These are phyloP conservation scores for Mayetiola destructor DNA, from an alignment of 2,888 invertebrate genomes.

Conservation along the genomic window DNA sequence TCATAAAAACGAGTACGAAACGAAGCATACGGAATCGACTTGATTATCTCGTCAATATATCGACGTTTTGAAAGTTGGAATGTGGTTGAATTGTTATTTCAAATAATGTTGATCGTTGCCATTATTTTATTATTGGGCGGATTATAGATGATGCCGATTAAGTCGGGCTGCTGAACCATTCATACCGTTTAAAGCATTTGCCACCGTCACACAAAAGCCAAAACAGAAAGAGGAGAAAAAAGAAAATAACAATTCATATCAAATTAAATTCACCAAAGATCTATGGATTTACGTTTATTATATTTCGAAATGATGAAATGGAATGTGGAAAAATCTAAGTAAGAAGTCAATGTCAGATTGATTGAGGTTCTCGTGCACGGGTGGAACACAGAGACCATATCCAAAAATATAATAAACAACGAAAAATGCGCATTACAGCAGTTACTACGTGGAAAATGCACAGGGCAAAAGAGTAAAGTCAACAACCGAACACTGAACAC, in stretches of 20 bases:
- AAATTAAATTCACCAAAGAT: conserved; percentile 9
- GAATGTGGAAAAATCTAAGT: neutral
- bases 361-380: too few relatives aligned
- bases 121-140: neutral
- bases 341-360: neutral
- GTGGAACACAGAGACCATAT: neutral
- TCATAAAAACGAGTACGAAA: neutral
- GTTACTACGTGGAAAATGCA: neutral
- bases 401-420: neutral
- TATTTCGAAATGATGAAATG: neutral
- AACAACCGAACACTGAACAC: neutral
- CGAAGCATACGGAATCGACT: neutral
- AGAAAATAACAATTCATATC: conserved; percentile 8
- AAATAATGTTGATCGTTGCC: neutral
- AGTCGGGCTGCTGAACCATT: neutral
- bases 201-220: too few relatives aligned
- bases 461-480: neutral
- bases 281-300: conserved; percentile 9
- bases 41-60: neutral
- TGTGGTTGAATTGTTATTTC: neutral
- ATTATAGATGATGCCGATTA: conserved; percentile 8
- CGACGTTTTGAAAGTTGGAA: neutral
- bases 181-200: neutral
- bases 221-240: too few relatives aligned
- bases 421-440: neutral